Evolutionary conservation across 2,888 invertebrate genomes (phyloP), one percentile per base, ranked within the genome.

Genomic region (Leuctra nigra): DNA sequence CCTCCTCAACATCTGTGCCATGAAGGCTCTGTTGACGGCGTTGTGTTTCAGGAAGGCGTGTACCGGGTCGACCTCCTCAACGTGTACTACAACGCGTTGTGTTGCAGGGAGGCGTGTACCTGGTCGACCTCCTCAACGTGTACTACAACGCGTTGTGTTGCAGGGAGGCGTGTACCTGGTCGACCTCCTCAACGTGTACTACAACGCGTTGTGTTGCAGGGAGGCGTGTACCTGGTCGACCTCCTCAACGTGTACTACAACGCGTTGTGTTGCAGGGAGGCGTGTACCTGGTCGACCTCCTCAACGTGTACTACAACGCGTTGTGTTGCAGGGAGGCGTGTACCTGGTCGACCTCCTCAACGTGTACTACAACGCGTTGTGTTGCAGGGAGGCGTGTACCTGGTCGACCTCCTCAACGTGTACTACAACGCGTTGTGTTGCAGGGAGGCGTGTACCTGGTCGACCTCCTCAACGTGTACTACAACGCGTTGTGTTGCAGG

Each of bases 81-180:
- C 73, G 86, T 87, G 20, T 93, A 91, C 70, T n/a, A n/a, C n/a
- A n/a, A n/a, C n/a, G n/a, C n/a, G n/a, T n/a, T n/a, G n/a, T n/a
- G n/a, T 69, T 68, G 36, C 68, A 92, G 91, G 91, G 92, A 36
- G 93, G 93, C 4, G 87, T 88, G 56, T 89, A 88, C 71, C 77
- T 93, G 66, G 90, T 93, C 23, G 88, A 91, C 67, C 79, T 93
- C 64, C 77, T 93, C 59, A 92, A 91, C 73, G 86, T 87, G 20
- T 93, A n/a, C n/a, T n/a, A n/a, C n/a, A n/a, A n/a, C n/a, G n/a
- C n/a, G n/a, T n/a, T n/a, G n/a, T n/a, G n/a, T 69, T 68, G 36
- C 68, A 92, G 91, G 91, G 92, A 36, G 93, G 93, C 4, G 87
- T 88, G 56, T 89, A 88, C 71, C 77, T 93, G 66, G 90, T 93